phyloP scores from a whole-genome alignment of 2,113 vertebrate species.

The Caracal caracal region DNA sequence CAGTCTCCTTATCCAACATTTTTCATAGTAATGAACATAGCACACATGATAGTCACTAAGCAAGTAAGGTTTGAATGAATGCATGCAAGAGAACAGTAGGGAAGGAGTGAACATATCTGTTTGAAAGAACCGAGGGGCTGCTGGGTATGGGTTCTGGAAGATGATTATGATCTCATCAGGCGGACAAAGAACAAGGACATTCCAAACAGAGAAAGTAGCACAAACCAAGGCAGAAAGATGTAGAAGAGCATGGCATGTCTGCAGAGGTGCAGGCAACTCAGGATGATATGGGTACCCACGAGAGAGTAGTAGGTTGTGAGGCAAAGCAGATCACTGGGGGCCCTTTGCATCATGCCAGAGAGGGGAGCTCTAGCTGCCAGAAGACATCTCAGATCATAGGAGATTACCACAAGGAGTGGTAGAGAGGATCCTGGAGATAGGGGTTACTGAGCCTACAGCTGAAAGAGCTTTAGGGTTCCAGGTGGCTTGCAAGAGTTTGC shows the following conservation, averaged over 20 bases:
- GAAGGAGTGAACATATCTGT: neutral
- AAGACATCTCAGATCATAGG: neutral
- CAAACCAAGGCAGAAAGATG: neutral
- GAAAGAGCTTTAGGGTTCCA: neutral
- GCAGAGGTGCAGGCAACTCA: neutral
- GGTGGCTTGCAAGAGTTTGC: neutral
- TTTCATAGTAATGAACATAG: neutral
- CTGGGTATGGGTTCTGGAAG: neutral
- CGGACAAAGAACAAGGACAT: neutral
- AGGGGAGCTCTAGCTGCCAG: neutral
- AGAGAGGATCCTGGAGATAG: neutral
- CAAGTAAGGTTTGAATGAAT: neutral
- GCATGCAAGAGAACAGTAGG: neutral
- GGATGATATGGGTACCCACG: neutral
- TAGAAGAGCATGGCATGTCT: accelerated
- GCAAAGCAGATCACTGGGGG: too few species aligned
- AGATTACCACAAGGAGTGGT: neutral
- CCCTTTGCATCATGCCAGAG: accelerated
- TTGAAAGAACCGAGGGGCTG: neutral
- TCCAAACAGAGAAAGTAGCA: neutral
- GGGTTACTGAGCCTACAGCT: neutral
- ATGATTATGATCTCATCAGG: neutral
- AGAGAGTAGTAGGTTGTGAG: neutral
- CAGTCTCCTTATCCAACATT: neutral
- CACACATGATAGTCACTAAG: neutral